These are phyloP conservation scores for Melanostoma scalare DNA, from an alignment of 2,888 invertebrate species.

Conservation along the genomic window DNA sequence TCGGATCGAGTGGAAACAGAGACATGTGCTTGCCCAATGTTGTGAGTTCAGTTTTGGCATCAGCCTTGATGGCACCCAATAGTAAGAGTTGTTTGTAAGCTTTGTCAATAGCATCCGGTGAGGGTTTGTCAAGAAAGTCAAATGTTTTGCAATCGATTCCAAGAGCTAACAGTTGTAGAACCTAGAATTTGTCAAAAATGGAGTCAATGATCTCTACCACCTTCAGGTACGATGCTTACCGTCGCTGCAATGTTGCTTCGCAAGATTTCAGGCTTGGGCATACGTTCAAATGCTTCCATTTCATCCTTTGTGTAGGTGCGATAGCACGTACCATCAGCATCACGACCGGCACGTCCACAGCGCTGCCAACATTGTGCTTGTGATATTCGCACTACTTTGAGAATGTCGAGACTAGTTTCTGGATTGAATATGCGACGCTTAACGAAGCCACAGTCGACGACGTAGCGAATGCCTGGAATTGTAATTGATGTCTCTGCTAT, in stretches of 20 bases:
- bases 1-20: slow-evolving; percentile 95
- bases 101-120: slow-evolving; percentile 86
- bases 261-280: slow-evolving; percentile 93
- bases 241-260: slow-evolving; percentile 84
- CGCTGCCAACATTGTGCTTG: slow-evolving; percentile 97
- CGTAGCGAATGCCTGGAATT: slow-evolving; percentile 94
- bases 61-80: slow-evolving; percentile 87
- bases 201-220: too few relatives aligned
- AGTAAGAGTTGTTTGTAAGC: slow-evolving; percentile 86
- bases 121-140: slow-evolving; percentile 95
- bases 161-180: slow-evolving; percentile 92
- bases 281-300: slow-evolving; percentile 87
- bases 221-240: slow-evolving; percentile 63
- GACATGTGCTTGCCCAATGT: slow-evolving; percentile 92
- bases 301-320: slow-evolving; percentile 91
- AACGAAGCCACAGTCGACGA: slow-evolving; percentile 95
- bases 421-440: slow-evolving; percentile 94
- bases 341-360: slow-evolving; percentile 95
- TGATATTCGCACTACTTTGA: slow-evolving; percentile 91
- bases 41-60: slow-evolving; percentile 86
- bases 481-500: slow-evolving; percentile 99
- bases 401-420: slow-evolving; percentile 90
- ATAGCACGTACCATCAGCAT: slow-evolving; percentile 92
- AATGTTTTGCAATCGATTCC: slow-evolving; percentile 92
- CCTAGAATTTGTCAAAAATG: slow-evolving; percentile 85